Evolutionary conservation across 2,797 vertebrate genomes (phyloP).

Genomic region (Lepidocolaptes lacrymiger): DNA sequence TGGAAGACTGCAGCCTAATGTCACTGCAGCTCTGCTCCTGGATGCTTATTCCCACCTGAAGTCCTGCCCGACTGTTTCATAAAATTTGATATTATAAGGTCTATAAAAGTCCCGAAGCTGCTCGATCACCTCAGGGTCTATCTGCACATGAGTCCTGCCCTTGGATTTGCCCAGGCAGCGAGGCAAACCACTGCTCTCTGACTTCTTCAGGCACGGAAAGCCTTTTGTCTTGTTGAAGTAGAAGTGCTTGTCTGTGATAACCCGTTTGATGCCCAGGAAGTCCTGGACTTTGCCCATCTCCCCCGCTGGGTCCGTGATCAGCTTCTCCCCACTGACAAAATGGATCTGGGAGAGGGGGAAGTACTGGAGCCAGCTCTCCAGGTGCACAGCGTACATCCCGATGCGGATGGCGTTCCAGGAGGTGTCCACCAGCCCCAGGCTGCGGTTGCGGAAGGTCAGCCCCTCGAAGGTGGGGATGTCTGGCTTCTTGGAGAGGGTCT

Average conservation of each 20-base stretch:
- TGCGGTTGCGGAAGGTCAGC: constrained; percentile 92
- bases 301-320: constrained; percentile 93
- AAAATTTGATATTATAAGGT: constrained; percentile 95
- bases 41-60: constrained; percentile 91
- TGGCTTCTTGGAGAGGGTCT: constrained; percentile 95
- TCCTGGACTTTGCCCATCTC: constrained; percentile 96
- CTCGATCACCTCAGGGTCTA: constrained; percentile 93
- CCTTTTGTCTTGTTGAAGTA: constrained; percentile 99
- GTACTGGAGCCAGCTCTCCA: constrained; percentile 94
- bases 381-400: constrained; percentile 91
- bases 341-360: constrained; percentile 94
- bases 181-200: constrained; percentile 86
- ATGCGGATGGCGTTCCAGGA: constrained; percentile 97
- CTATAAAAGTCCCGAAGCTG: constrained; percentile 96
- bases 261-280: constrained; percentile 92
- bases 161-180: constrained; percentile 97
- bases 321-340: constrained; percentile 93
- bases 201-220: constrained; percentile 94
- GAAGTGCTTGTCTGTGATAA: constrained; percentile 96
- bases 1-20: background rate
- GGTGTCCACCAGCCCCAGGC: constrained; percentile 87
- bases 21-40: background rate
- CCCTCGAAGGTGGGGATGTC: constrained; percentile 95
- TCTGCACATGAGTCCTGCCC: constrained; percentile 95
- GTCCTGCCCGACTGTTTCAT: constrained; percentile 95